Evolutionary conservation across 2,888 invertebrate species (phyloP).

Genomic region (Stenichneumon culpator): DNA sequence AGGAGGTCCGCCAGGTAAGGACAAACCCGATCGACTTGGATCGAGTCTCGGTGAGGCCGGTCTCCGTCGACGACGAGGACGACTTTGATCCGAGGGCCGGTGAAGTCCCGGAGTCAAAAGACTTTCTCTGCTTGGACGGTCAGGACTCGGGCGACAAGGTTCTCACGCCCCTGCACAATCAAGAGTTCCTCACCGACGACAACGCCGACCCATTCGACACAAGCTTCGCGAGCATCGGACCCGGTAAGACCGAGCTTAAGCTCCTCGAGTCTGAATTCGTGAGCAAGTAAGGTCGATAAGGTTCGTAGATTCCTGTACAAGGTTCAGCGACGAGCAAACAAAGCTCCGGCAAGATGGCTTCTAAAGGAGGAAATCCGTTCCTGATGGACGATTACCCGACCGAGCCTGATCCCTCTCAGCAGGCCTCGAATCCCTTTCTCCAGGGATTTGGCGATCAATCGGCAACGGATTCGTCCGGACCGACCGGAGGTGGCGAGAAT

Average conservation of each 20-base stretch:
- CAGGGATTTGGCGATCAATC: conserved; percentile 83
- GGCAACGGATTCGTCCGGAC: conserved; percentile 87
- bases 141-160: conserved; percentile 85
- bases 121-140: conserved; percentile 86
- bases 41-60: conserved; percentile 57
- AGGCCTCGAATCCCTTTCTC: conserved; percentile 89
- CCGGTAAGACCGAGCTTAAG: conserved; percentile 92
- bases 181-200: conserved; percentile 80
- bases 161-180: conserved; percentile 84
- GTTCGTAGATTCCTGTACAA: background rate
- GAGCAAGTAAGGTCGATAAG: conserved; percentile 76
- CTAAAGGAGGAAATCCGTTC: conserved; percentile 91
- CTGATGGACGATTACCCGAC: conserved; percentile 90
- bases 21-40: conserved; percentile 74
- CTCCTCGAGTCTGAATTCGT: conserved; percentile 92
- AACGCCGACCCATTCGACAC: conserved; percentile 94
- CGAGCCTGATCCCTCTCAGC: conserved; percentile 87
- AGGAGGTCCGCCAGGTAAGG: conserved; percentile 81
- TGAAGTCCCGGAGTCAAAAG: conserved; percentile 80
- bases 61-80: conserved; percentile 70
- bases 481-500: conserved; percentile 87
- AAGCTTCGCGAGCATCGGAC: conserved; percentile 91
- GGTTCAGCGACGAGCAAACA: conserved; percentile 35
- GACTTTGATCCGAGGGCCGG: conserved; percentile 87
- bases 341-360: conserved; percentile 86